Percentiles rank a stretch among this genome's conserved stretches.
Conservation (phyloP, 2,113 vertebrate genomes). For the Pteruthius melanotis region DNA sequence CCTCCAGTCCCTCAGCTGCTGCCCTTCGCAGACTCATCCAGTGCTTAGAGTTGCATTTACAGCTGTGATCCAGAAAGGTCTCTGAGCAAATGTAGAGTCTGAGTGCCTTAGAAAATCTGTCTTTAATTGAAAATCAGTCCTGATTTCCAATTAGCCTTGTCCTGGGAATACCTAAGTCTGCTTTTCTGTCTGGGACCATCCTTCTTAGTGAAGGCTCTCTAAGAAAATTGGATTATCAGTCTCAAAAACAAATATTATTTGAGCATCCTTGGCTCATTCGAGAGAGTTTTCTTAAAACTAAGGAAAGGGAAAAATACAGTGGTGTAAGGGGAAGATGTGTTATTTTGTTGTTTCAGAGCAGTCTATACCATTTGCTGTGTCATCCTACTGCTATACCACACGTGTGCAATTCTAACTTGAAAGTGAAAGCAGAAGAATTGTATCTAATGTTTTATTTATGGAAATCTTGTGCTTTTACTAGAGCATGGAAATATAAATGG, state of each 20-base stretch:
- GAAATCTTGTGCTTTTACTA: neutral
- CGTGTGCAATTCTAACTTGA: neutral
- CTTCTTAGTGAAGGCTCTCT: neutral
- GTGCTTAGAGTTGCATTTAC: neutral
- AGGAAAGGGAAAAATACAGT: neutral
- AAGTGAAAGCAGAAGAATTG: conserved; percentile 8
- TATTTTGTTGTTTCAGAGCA: neutral
- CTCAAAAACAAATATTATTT: neutral
- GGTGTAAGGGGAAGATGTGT: neutral
- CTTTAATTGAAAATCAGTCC: neutral
- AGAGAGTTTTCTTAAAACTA: neutral
- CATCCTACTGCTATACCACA: neutral
- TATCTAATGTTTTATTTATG: conserved; percentile 44
- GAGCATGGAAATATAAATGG: conserved; percentile 11
- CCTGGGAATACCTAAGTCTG: neutral
- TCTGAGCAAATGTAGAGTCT: neutral
- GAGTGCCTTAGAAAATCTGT: neutral
- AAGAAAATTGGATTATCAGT: neutral
- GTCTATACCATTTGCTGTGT: neutral
- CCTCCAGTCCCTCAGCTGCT: neutral
- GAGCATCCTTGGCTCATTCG: neutral
- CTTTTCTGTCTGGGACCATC: neutral
- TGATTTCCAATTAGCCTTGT: neutral
- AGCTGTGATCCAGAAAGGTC: neutral
- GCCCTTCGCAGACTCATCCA: neutral